A percentile compares a stretch with the other conserved stretches of the same genome.
Conservation (phyloP, 2,113 vertebrate genomes). For the Ariopsis seemanni region DNA sequence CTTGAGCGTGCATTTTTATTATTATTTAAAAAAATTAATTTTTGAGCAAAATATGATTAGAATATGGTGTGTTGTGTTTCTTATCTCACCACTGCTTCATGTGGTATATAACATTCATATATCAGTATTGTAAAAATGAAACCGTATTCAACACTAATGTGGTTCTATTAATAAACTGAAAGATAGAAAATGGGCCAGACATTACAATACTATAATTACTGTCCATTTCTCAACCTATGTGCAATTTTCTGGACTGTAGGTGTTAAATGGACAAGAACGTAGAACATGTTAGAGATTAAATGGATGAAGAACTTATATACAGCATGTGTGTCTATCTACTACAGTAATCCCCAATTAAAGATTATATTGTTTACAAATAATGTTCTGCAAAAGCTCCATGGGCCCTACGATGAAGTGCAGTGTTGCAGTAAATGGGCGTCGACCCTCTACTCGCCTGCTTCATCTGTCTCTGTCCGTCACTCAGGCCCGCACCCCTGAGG, state of each 20-base stretch:
- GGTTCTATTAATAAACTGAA: not conserved
- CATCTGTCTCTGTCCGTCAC: slow-evolving; percentile 50
- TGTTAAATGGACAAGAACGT: not conserved
- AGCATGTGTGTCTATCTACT: not conserved
- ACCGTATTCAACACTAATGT: not conserved
- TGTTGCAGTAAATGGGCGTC: slow-evolving; percentile 40
- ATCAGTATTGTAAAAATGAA: not conserved
- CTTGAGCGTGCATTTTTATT: not conserved
- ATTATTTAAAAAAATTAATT: too few species aligned
- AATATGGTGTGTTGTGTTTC: not conserved
- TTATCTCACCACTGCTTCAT: not conserved
- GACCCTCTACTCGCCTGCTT: slow-evolving; percentile 44
- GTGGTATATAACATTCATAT: not conserved
- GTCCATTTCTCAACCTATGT: slow-evolving; percentile 7
- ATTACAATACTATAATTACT: not conserved
- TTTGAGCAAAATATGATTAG: not conserved
- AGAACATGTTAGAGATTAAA: not conserved
- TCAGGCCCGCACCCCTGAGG: slow-evolving; percentile 16
- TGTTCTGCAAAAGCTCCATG: too few species aligned
- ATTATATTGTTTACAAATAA: slow-evolving; percentile 5
- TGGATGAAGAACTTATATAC: slow-evolving; percentile 1
- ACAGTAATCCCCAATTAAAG: slow-evolving; percentile 16
- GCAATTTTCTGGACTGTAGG: slow-evolving; percentile 9
- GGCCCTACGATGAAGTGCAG: slow-evolving; percentile 7
- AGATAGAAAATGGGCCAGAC: not conserved